These are phyloP conservation scores for Andrena minutula DNA, from an alignment of 2,888 invertebrate species.

Conservation along the genomic window DNA sequence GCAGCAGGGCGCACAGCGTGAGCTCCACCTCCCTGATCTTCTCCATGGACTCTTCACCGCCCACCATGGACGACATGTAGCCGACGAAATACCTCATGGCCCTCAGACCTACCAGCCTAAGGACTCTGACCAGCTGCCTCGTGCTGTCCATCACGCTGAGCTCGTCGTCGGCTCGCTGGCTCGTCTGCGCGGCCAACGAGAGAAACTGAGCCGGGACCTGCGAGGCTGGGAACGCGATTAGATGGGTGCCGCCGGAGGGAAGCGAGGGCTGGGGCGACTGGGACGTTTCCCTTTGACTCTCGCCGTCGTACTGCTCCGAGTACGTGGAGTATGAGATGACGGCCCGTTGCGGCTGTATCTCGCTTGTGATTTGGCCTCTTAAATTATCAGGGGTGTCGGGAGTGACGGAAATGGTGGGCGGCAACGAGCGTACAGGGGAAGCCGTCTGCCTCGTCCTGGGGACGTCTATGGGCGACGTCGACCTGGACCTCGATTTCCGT, in stretches of 20 bases:
- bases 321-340: slow-evolving; percentile 82
- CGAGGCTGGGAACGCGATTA: slow-evolving; percentile 78
- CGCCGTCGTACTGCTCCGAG: slow-evolving; percentile 44
- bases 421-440: slow-evolving; percentile 81
- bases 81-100: slow-evolving; percentile 90
- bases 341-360: slow-evolving; percentile 78
- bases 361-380: slow-evolving; percentile 37
- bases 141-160: slow-evolving; percentile 90
- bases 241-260: slow-evolving; percentile 69
- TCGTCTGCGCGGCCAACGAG: slow-evolving; percentile 57
- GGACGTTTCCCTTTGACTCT: slow-evolving; percentile 65
- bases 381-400: slow-evolving; percentile 77
- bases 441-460: slow-evolving; percentile 78
- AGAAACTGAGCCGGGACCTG: slow-evolving; percentile 79
- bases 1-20: slow-evolving; percentile 91
- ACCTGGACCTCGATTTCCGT: slow-evolving; percentile 71
- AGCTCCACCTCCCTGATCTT: slow-evolving; percentile 90
- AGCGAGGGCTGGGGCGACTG: slow-evolving; percentile 63
- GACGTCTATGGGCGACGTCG: slow-evolving; percentile 70
- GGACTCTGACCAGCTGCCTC: slow-evolving; percentile 90
- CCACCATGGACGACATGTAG: slow-evolving; percentile 88
- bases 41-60: slow-evolving; percentile 86
- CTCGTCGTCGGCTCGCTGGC: slow-evolving; percentile 53
- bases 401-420: slow-evolving; percentile 82
- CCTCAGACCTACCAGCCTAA: slow-evolving; percentile 88